Base-by-base conservation (phyloP, 2,113 vertebrate species). In the Seriola dumerili region DNA sequence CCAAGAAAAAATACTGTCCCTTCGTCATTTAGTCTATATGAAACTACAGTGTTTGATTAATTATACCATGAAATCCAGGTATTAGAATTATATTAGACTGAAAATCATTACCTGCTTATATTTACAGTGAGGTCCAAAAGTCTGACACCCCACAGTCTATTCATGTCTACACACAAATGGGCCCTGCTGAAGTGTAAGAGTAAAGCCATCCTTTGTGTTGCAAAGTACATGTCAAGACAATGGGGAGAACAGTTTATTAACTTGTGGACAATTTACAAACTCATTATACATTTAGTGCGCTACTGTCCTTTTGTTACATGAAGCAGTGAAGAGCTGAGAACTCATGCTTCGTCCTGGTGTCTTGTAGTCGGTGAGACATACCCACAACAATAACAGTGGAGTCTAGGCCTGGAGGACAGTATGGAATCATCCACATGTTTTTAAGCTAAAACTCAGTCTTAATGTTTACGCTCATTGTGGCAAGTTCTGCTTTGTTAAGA, bases 401-500 rank as follows among this genome's bases (percentile, higher is more conserved):
- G 72, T 72, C 55, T 3, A 46, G 36, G 52, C 68, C 80, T 67
- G 65, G 29, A 54, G 32, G 50, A 75, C 42, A 25, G 40, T 40
- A 40, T 58, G 52, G 75, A 77, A 85, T 84, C 78, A 83, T 88
- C 72, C 76, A 46, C 57, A 73, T 66, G 44, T 83, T 86, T 85
- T 88, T 76, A 81, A 85, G 69, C 62, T 85, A 76, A 80, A 78
- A 72, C 69, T 76, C 72, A 59, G 36, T 85, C 76, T 72, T 58
- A 38, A 65, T 85, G 79, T 92, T 92, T 89, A 88, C 52, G 5
- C 83, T 90, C 64, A 73, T 77, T 88, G 78, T 55, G 74, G 84
- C 50, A 44, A 85, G 89, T 91, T 90, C 76, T 88, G 90, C 86
- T 90, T 85, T 72, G 86, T 89, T 90, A 69, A 76, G 62, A 69